Evolutionary conservation across 2,888 invertebrate species (phyloP).

Genomic region (Hypomecis atomaria): DNA sequence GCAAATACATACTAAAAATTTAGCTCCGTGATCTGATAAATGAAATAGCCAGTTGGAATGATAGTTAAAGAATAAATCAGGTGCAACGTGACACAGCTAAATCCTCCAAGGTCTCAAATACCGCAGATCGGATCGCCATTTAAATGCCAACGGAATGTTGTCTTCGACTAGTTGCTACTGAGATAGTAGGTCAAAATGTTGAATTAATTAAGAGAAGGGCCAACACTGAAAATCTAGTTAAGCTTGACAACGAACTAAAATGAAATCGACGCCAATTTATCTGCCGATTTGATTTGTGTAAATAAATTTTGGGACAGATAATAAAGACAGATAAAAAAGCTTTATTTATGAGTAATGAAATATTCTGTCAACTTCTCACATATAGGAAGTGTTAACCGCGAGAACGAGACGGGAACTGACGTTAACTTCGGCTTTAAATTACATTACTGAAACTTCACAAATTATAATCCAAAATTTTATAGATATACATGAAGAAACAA

Average conservation of each 20-base stretch:
- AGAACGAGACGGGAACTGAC: too few relatives aligned
- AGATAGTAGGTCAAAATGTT: constrained; percentile 46
- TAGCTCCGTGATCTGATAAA: constrained; percentile 1
- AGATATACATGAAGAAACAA: too few relatives aligned
- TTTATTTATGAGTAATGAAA: too few relatives aligned
- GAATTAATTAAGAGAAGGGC: constrained; percentile 35
- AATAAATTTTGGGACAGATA: too few relatives aligned
- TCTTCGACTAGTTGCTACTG: constrained; percentile 26
- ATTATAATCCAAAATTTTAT: too few relatives aligned
- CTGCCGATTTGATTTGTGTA: neutral
- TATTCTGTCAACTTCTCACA: too few relatives aligned
- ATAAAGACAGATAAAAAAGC: too few relatives aligned
- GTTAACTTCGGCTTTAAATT: too few relatives aligned
- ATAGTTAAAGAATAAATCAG: constrained; percentile 26
- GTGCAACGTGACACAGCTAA: constrained; percentile 25
- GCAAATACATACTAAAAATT: neutral
- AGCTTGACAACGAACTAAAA: neutral
- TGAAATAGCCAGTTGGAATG: constrained; percentile 5
- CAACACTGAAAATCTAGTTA: constrained; percentile 1
- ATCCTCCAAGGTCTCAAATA: constrained; percentile 22
- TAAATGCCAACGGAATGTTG: constrained; percentile 35
- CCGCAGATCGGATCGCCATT: constrained; percentile 26
- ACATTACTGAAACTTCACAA: too few relatives aligned
- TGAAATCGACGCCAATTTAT: constrained; percentile 1
- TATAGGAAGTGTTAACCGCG: too few relatives aligned